Evolutionary conservation across 2,797 vertebrate species (phyloP).

Genomic region (Pipistrellus pygmaeus): DNA sequence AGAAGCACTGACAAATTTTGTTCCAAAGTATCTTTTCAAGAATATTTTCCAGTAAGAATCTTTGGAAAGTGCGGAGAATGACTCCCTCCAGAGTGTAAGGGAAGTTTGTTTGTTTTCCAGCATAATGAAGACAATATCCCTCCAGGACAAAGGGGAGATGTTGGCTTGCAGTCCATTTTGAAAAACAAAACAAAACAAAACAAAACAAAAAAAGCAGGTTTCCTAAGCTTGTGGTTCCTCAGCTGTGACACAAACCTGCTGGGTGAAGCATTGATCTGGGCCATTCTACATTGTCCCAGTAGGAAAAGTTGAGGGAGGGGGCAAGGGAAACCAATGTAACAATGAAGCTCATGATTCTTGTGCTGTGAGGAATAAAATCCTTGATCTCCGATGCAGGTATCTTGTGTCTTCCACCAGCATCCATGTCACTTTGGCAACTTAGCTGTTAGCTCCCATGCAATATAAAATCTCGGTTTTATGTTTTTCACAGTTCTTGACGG

Average conservation of each 20-base stretch:
- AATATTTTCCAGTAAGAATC: not conserved
- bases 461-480: not conserved
- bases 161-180: not conserved
- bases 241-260: not conserved
- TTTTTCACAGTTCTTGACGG: not conserved
- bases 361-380: not conserved
- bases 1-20: not conserved
- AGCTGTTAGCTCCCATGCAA: not conserved
- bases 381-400: not conserved
- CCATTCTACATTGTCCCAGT: not conserved
- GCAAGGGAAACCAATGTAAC: not conserved
- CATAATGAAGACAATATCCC: not conserved
- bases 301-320: not conserved
- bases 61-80: not conserved
- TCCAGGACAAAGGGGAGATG: not conserved
- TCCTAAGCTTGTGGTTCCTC: not conserved
- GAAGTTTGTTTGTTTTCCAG: not conserved
- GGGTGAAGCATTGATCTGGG: not conserved
- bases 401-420: not conserved
- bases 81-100: not conserved
- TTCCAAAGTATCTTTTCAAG: conserved; percentile 12
- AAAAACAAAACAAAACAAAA: too few relatives aligned
- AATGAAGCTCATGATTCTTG: not conserved
- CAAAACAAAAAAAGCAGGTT: not conserved
- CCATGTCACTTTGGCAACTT: not conserved